Conservation (phyloP, 2,113 vertebrate genomes). For the Arothron firmamentum region DNA sequence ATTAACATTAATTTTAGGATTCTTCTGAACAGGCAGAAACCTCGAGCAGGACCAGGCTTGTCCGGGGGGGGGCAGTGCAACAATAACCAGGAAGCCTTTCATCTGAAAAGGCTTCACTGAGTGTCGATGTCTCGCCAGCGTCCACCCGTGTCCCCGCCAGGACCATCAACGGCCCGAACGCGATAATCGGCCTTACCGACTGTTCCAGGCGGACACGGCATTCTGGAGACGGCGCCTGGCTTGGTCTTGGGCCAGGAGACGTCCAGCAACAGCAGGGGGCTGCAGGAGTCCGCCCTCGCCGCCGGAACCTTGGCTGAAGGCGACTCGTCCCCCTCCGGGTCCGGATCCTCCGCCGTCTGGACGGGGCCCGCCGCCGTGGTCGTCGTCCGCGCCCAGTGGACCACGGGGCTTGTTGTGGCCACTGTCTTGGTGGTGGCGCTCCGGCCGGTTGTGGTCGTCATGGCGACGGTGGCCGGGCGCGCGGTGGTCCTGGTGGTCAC, state of each 20-base stretch:
- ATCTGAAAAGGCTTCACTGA: conserved; percentile 7
- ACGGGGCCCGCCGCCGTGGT: conserved; percentile 61
- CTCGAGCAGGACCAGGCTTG: too few relatives aligned
- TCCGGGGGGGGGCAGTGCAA: too few relatives aligned
- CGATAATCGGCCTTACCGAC: conserved; percentile 73
- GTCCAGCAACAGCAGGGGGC: conserved; percentile 81
- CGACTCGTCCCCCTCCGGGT: conserved; percentile 52
- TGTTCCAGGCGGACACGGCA: conserved; percentile 85
- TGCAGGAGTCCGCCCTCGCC: conserved; percentile 82
- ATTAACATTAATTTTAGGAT: conserved; percentile 18
- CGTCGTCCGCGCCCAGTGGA: conserved; percentile 75
- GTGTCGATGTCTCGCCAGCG: too few relatives aligned
- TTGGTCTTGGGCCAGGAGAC: conserved; percentile 91
- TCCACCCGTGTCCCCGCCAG: too few relatives aligned
- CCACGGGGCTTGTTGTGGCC: conserved; percentile 49
- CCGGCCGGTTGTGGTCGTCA: conserved; percentile 63
- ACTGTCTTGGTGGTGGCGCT: conserved; percentile 66
- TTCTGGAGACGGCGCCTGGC: conserved; percentile 82
- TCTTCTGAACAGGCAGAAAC: not conserved
- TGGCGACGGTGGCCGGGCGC: conserved; percentile 61
- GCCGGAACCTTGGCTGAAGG: conserved; percentile 85
- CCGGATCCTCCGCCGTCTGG: conserved; percentile 60
- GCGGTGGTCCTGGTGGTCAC: conserved; percentile 72
- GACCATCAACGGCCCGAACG: too few relatives aligned
- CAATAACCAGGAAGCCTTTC: not conserved